A percentile compares a stretch with the other conserved stretches of the same genome.
These are phyloP conservation scores for Leiothrix lutea DNA, from an alignment of 2,113 vertebrate species.

Conservation along the genomic window DNA sequence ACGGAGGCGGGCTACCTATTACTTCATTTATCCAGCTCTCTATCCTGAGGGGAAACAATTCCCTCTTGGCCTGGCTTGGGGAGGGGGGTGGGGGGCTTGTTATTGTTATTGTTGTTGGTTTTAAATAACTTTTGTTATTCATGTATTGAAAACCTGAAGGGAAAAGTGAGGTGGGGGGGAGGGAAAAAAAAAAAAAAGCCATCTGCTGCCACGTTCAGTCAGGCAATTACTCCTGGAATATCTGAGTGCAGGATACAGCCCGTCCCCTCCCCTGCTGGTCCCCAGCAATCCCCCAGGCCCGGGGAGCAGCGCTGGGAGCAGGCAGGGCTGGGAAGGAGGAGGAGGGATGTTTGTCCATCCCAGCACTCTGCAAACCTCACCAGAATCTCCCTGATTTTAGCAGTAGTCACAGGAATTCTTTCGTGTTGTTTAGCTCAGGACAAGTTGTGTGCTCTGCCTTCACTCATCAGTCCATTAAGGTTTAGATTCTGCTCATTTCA, in stretches of 20 bases:
- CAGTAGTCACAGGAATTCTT: neutral
- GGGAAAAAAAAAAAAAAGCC: neutral
- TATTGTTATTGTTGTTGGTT: slow-evolving; percentile 46
- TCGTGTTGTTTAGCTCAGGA: neutral
- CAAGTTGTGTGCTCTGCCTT: neutral
- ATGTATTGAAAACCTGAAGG: neutral
- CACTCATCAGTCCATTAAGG: neutral
- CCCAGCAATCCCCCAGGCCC: neutral
- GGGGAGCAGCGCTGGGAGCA: neutral
- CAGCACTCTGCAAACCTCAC: neutral
- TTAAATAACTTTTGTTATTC: slow-evolving; percentile 44
- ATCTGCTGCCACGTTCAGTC: slow-evolving; percentile 14
- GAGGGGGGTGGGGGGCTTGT: neutral
- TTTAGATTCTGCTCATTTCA: neutral
- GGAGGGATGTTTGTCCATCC: neutral
- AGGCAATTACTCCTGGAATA: neutral
- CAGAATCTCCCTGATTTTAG: neutral
- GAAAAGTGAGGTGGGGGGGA: neutral
- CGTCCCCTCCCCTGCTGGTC: neutral
- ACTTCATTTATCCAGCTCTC: slow-evolving; percentile 34
- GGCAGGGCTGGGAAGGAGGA: neutral
- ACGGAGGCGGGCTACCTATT: slow-evolving; percentile 38
- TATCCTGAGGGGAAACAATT: slow-evolving; percentile 34
- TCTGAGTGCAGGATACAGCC: rapidly evolving
- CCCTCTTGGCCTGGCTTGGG: neutral